Base-by-base conservation (phyloP, 2,797 vertebrate species). In the Cyclopterus lumpus region DNA sequence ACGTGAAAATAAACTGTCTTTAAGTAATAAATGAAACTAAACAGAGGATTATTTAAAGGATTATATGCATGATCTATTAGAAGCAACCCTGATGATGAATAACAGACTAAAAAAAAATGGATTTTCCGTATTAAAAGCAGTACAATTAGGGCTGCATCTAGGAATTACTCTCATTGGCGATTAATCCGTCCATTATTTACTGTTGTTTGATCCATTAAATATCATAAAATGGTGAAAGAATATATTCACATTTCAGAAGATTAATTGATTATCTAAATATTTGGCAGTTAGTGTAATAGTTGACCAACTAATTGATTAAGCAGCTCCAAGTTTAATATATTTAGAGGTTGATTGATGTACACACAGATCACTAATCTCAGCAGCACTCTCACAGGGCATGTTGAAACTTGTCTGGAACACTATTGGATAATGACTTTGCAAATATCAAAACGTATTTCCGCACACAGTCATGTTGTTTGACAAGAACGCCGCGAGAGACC, bases 321-420 rank as follows among this genome's bases (percentile, higher is more conserved):
- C 38, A 40, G 38, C 38, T 28, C 26, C 26, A 28, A 15, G n/a
- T n/a, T n/a, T n/a, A n/a, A 6, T 5, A 34, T 34, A 44, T 44
- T n/a, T 44, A 42, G 15, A 44, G 16, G 42, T 11, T 40, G 36
- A 40, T 11, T 9, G 38, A 11, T 11, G 15, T 42, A 5, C 30
- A 62, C 34, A 22, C 3, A 0, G 22, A 48, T 15, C 44, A 44
- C 60, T 6, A 20, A n/a, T 26, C 3, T 18, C n/a, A 55, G 57
- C 44, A 18, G 57, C 26, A n/a, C 0, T 0, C 24, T 28, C n/a
- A 26, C 48, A n/a, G 34, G 60, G 34, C 82, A 26, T 74, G 77
- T 65, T 40, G 34, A 5, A 40, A 71, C 83, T 30, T 70, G 68
- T 73, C 8, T 8, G 12, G 36, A 38, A 57, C 1, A 2, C 59